Evolutionary conservation across 1,140 invertebrate genomes (phyloP), one percentile per base, ranked within the genome.

Genomic region (Araneus ventricosus): DNA sequence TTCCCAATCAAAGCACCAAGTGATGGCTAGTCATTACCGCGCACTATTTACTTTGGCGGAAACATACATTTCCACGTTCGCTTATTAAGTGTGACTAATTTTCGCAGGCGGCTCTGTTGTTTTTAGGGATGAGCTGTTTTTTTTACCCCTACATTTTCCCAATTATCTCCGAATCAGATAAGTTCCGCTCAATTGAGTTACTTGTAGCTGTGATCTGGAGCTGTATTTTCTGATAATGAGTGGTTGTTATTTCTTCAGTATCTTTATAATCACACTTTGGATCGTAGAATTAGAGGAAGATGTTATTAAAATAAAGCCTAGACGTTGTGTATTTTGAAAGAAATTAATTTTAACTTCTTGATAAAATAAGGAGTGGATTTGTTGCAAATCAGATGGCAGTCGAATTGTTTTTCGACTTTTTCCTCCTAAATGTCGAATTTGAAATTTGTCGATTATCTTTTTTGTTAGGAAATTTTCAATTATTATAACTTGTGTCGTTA

Each of bases 1-100:
- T 37, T 34, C 34, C 70, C 0, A 34, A 37, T 75, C 14, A 67
- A 67, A 67, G 63, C n/a, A 75, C 2, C 30, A 20, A 75, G 14
- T 34, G 4, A 37, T 37, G 14, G 17, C 14, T 34, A 34, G 27
- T 75, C 70, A 37, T 75, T 37, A 34, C 27, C 4, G 30, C 82
- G 82, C 24, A 20, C 41, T 84, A 52, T 84, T 84, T 84, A 57
- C 45, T 84, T 84, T 84, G 82, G 82, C 82, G 41, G 82, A 84
- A 52, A 52, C 24, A 57, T 41, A 57, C 41, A 57, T 52, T 52
- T 27, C 82, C 34, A 34, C n/a, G 59, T n/a, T 63, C n/a, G 20
- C 30, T 34, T 37, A 75, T 75, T 22, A 37, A 34, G 70, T 37
- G 70, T 75, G 70, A 75, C 70, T 75, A 75, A 75, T 75, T 75